A percentile compares a stretch with the other conserved stretches of the same genome.
Evolutionary conservation across 2,888 invertebrate species (phyloP).

Genomic region (Chydorus sphaericus): DNA sequence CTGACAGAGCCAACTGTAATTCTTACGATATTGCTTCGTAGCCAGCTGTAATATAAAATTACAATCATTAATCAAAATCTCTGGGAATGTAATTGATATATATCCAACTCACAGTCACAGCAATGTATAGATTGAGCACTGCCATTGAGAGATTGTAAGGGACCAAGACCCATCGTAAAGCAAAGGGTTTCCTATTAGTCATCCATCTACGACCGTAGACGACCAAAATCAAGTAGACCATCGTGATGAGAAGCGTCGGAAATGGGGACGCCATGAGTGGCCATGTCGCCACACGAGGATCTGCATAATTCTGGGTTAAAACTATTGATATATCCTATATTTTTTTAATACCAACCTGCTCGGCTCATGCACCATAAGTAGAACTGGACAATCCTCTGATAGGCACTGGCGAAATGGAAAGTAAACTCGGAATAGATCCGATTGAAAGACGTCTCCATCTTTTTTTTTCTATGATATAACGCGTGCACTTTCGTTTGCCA

Average conservation of each 20-base stretch:
- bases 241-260: conserved; percentile 52
- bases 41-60: conserved; percentile 36
- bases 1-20: conserved; percentile 75
- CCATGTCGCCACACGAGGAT: conserved; percentile 70
- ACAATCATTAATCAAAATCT: background rate
- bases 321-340: background rate
- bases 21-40: conserved; percentile 52
- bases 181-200: conserved; percentile 57
- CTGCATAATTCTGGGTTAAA: conserved; percentile 35
- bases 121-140: conserved; percentile 66
- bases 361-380: conserved; percentile 61
- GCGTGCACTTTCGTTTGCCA: too few relatives aligned
- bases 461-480: background rate
- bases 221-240: conserved; percentile 58
- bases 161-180: conserved; percentile 57
- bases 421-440: background rate
- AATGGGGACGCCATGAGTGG: conserved; percentile 64
- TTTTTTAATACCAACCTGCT: conserved; percentile 41
- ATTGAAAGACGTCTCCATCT: conserved; percentile 1
- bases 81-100: too few relatives aligned
- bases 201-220: conserved; percentile 67
- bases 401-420: conserved; percentile 2
- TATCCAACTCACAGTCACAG: conserved; percentile 48
- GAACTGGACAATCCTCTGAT: conserved; percentile 34
- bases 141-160: conserved; percentile 77